A percentile compares a stretch with the other conserved stretches of the same genome.
phyloP scores from a whole-genome alignment of 2,888 invertebrate genomes.

The Theodoxus fluviatilis region DNA sequence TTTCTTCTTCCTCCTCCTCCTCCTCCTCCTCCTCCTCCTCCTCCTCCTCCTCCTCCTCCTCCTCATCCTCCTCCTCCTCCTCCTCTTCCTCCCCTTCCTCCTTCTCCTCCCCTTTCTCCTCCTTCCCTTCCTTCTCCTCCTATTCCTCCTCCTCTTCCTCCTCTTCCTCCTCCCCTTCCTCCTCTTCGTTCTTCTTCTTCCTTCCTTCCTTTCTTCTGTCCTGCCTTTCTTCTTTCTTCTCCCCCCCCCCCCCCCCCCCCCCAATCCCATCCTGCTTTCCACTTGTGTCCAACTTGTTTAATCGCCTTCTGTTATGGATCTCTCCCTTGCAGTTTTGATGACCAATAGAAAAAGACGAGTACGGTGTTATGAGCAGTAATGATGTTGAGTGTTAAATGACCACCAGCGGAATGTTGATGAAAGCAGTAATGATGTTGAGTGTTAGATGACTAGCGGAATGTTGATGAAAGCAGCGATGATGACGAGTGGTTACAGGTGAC shows the following conservation, averaged over 20 bases:
- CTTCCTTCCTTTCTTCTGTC: background rate
- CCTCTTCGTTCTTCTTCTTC: background rate
- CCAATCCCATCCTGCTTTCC: background rate
- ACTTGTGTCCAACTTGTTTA: no score
- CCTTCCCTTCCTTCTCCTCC: no score
- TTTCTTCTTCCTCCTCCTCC: background rate
- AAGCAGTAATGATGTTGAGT: background rate
- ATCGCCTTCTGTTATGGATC: no score
- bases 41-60: constrained; percentile 5
- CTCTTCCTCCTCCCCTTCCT: constrained; percentile 11
- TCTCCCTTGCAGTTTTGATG: no score
- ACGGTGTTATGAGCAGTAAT: background rate
- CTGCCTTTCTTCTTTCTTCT: background rate
- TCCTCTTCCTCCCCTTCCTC: constrained; percentile 21
- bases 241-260: background rate
- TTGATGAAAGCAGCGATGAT: background rate
- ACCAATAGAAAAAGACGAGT: no score
- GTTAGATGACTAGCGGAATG: no score
- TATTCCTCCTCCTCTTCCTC: constrained; percentile 22
- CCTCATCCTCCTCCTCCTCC: constrained; percentile 5
- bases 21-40: background rate
- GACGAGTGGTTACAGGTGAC: no score
- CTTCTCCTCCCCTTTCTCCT: no score
- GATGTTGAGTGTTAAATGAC: no score
- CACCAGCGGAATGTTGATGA: no score